Conservation (phyloP, 1,140 invertebrate species). For the Cataglyphis hispanica region DNA sequence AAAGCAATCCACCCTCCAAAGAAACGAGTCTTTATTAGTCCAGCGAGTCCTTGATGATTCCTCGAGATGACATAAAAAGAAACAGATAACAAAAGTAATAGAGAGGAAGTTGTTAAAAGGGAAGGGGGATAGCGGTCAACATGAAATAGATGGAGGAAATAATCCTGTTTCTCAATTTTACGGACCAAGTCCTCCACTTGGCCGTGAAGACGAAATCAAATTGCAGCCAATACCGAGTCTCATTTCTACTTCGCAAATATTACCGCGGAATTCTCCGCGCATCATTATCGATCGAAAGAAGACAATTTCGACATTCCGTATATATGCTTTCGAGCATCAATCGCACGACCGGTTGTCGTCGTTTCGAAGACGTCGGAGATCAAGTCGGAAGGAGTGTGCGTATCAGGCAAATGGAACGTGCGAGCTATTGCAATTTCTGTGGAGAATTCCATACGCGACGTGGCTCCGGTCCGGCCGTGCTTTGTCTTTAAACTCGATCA, state of each 20-base stretch:
- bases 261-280: constrained; percentile 57
- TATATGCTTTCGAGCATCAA: constrained; percentile 42
- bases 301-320: constrained; percentile 56
- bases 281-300: constrained; percentile 10
- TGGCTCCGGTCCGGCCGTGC: not conserved
- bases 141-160: constrained; percentile 66
- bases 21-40: constrained; percentile 73
- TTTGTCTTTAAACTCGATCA: constrained; percentile 39
- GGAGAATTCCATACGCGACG: constrained; percentile 31
- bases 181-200: constrained; percentile 74
- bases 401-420: constrained; percentile 59
- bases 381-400: not conserved
- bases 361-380: constrained; percentile 7
- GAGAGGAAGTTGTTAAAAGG: not conserved
- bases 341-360: constrained; percentile 24
- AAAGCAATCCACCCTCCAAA: constrained; percentile 38
- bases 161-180: constrained; percentile 82
- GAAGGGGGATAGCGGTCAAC: not conserved
- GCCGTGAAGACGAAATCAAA: constrained; percentile 75
- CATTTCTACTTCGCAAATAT: constrained; percentile 62
- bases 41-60: constrained; percentile 59
- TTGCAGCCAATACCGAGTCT: constrained; percentile 64
- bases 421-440: constrained; percentile 57
- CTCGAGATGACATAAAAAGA: constrained; percentile 56
- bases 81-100: constrained; percentile 12